A percentile compares a stretch with the other conserved stretches of the same genome.
Evolutionary conservation across 2,797 vertebrate genomes (phyloP).

Genomic region (Diglossa cyanea): DNA sequence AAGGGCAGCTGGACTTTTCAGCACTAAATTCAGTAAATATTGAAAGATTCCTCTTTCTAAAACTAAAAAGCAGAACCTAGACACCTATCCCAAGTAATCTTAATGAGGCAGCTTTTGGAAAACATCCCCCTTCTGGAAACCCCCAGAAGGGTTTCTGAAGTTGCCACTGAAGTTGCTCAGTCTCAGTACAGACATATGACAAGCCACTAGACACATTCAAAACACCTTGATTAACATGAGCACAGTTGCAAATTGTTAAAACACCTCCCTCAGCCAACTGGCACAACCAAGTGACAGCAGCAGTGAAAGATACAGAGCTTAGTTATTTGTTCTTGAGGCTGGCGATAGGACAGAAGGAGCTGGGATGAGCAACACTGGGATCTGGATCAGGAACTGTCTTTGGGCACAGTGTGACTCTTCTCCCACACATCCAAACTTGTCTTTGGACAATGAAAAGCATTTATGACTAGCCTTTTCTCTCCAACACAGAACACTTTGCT

Average conservation of each 20-base stretch:
- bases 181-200: background rate
- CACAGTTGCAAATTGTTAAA: background rate
- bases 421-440: background rate
- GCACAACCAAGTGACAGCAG: background rate
- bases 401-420: background rate
- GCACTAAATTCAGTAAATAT: background rate
- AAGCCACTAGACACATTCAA: background rate
- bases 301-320: background rate
- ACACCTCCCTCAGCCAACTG: background rate
- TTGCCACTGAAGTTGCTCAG: accelerated
- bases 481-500: background rate
- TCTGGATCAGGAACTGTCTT: background rate
- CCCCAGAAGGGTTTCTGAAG: too few species aligned
- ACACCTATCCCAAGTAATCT: background rate
- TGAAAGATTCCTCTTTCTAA: background rate
- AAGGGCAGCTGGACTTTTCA: background rate
- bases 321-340: background rate
- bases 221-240: background rate
- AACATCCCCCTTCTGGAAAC: background rate
- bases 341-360: background rate
- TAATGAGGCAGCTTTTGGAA: background rate
- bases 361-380: background rate
- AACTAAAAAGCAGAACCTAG: background rate
- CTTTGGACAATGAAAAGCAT: background rate
- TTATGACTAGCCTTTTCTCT: background rate